A percentile compares a stretch with the other conserved stretches of the same genome.
These are phyloP conservation scores for Anarhynchus alexandrinus DNA, from an alignment of 2,113 vertebrate species.

Conservation along the genomic window DNA sequence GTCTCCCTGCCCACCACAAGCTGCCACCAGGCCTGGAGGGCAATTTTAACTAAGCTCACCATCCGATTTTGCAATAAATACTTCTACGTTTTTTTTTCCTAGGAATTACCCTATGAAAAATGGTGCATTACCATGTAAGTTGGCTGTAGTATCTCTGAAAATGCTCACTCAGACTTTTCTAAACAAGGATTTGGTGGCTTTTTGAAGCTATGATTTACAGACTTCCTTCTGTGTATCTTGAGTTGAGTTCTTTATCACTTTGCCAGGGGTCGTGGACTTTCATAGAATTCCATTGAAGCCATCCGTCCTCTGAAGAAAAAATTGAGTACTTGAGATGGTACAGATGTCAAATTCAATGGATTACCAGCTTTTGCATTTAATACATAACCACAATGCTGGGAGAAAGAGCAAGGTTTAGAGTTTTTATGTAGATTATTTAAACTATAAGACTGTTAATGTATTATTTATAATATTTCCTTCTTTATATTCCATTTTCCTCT, in stretches of 20 bases:
- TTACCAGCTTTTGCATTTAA: neutral
- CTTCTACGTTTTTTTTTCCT: neutral
- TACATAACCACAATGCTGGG: neutral
- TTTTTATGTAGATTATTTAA: neutral
- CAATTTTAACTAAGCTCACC: neutral
- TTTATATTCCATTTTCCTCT: conserved; percentile 38
- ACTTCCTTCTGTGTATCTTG: neutral
- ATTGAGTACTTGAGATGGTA: neutral
- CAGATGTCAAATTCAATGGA: neutral
- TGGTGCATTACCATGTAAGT: fast-evolving
- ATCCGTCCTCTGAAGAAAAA: neutral
- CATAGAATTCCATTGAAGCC: neutral
- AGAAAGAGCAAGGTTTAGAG: neutral
- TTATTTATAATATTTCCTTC: neutral
- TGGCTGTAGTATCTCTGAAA: neutral
- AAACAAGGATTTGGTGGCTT: neutral
- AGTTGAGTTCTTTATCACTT: neutral
- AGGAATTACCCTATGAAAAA: neutral
- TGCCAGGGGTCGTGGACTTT: neutral
- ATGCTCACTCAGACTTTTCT: neutral
- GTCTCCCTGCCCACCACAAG: neutral
- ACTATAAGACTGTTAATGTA: neutral
- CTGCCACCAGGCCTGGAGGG: neutral
- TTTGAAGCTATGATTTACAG: neutral
- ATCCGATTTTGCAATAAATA: neutral